phyloP scores from a whole-genome alignment of 2,113 vertebrate genomes.

The Heterocephalus glaber region DNA sequence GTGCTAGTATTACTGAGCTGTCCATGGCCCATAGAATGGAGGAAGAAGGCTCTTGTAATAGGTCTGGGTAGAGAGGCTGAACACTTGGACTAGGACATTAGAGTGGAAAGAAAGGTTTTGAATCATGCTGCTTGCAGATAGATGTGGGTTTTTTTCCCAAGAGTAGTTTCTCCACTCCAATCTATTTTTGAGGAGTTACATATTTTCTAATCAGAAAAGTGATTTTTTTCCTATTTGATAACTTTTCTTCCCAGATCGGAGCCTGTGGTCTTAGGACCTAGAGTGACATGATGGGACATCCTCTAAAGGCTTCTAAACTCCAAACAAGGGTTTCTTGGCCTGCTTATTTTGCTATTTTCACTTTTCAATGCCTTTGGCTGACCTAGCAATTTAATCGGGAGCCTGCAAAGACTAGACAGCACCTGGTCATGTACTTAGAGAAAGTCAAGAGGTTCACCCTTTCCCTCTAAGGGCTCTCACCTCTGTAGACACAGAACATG shows the following conservation, averaged over 20 bases:
- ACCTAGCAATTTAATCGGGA: constrained; percentile 64
- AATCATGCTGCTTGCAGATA: background rate
- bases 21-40: background rate
- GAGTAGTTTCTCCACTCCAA: background rate
- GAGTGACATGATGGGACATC: constrained; percentile 32
- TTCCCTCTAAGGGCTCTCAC: background rate
- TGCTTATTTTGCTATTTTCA: constrained; percentile 51
- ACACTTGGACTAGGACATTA: background rate
- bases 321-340: constrained; percentile 27
- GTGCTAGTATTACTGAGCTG: background rate
- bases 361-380: constrained; percentile 61
- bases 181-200: background rate
- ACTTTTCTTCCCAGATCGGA: constrained; percentile 67
- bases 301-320: constrained; percentile 51
- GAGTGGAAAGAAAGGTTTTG: background rate
- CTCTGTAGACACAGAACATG: background rate
- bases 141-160: background rate
- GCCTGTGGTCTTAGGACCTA: constrained; percentile 41
- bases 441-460: background rate
- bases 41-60: background rate
- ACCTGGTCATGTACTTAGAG: background rate
- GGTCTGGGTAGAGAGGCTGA: background rate
- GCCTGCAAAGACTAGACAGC: background rate
- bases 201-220: constrained; percentile 54
- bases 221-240: constrained; percentile 18